These are phyloP conservation scores for Diplazon laetatorius DNA, from an alignment of 2,888 invertebrate genomes.

Conservation along the genomic window DNA sequence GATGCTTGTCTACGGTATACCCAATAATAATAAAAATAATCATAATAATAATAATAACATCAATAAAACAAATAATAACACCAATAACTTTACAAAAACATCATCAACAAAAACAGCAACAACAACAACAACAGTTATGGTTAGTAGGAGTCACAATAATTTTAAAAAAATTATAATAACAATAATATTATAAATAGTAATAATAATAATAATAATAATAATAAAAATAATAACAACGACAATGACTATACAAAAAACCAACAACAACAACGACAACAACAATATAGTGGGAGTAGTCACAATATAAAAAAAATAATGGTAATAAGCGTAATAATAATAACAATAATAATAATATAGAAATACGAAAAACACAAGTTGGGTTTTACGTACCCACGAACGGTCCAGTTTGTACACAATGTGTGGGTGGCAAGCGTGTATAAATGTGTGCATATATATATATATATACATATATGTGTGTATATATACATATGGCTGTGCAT, in stretches of 20 bases:
- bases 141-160: not conserved
- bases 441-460: conserved; percentile 26
- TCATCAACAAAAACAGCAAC: not conserved
- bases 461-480: conserved; percentile 31
- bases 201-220: not conserved
- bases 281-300: not conserved
- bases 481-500: conserved; percentile 11
- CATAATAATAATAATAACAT: not conserved
- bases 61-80: not conserved
- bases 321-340: conserved; percentile 9
- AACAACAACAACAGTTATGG: not conserved
- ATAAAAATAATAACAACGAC: conserved; percentile 1
- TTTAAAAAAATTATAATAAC: conserved; percentile 4
- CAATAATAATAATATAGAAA: not conserved
- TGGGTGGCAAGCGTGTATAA: conserved; percentile 56
- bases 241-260: not conserved
- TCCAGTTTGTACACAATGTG: conserved; percentile 60
- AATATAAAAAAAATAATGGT: not conserved
- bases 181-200: no score
- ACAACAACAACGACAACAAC: conserved; percentile 4
- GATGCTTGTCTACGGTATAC: conserved; percentile 49
- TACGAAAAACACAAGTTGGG: not conserved
- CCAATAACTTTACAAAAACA: not conserved
- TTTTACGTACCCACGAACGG: conserved; percentile 34
- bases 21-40: conserved; percentile 10